Conservation (phyloP, 2,113 vertebrate species). For the Aspiorhynchus laticeps region DNA sequence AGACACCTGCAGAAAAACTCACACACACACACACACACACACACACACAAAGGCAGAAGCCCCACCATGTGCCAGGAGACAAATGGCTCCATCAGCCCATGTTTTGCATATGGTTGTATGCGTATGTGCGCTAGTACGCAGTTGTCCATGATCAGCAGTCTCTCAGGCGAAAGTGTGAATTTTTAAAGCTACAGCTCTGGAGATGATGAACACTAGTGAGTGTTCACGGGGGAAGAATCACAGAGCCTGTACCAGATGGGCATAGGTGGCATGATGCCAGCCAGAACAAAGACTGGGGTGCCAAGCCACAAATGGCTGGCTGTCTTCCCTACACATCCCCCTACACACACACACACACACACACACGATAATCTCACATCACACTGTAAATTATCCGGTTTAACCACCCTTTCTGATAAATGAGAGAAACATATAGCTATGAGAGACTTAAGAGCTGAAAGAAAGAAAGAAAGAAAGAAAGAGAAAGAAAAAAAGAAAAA, state of each 20-base stretch:
- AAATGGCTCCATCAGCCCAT: background rate
- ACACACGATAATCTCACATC: conserved; percentile 11
- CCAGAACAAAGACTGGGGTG: conserved; percentile 55
- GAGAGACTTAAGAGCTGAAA: too few species aligned
- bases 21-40: background rate
- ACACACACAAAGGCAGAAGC: conserved; percentile 4
- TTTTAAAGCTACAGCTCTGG: conserved; percentile 77
- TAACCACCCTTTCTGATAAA: conserved; percentile 6
- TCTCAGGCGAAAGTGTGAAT: conserved; percentile 77
- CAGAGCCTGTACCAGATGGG: conserved; percentile 64
- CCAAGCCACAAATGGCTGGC: conserved; percentile 56
- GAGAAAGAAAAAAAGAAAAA: too few species aligned
- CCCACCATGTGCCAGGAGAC: conserved; percentile 4
- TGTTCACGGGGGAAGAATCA: conserved; percentile 9
- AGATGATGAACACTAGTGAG: conserved; percentile 51
- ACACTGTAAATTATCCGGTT: conserved; percentile 42
- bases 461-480: too few species aligned
- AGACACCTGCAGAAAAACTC: conserved; percentile 20
- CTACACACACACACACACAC: conserved; percentile 12
- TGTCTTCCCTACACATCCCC: background rate
- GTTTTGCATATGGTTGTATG: background rate
- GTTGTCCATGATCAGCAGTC: conserved; percentile 42
- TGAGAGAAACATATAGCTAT: background rate
- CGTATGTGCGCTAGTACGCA: background rate
- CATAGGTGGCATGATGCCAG: conserved; percentile 61